phyloP scores from a whole-genome alignment of 2,888 invertebrate genomes.

The Phaonia tiefii region DNA sequence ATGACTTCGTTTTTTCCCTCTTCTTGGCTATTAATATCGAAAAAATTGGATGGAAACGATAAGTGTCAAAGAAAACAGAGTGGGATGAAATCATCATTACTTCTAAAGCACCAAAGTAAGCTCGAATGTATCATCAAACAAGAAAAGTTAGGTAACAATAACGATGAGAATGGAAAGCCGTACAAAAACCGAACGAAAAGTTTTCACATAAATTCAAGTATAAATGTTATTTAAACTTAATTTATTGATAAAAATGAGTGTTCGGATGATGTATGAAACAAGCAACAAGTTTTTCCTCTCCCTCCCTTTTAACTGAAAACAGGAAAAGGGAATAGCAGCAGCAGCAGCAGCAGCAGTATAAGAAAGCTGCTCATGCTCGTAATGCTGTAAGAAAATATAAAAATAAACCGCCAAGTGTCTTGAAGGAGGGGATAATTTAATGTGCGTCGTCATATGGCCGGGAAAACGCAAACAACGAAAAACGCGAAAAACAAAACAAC shows the following conservation, averaged over 20 bases:
- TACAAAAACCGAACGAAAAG: constrained; percentile 39
- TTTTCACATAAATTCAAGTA: constrained; percentile 62
- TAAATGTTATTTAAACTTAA: constrained; percentile 61
- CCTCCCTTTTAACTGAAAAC: not conserved
- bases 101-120: constrained; percentile 26
- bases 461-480: constrained; percentile 4
- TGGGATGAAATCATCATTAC: constrained; percentile 25
- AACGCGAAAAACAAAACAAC: constrained; percentile 31
- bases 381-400: constrained; percentile 17
- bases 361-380: not conserved
- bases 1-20: too few relatives aligned
- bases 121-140: constrained; percentile 37
- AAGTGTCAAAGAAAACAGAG: not conserved
- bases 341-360: not conserved
- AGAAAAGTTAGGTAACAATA: not conserved
- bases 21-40: constrained; percentile 22
- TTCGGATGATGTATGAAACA: constrained; percentile 51
- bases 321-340: not conserved
- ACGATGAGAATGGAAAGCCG: constrained; percentile 13
- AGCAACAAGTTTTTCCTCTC: constrained; percentile 55
- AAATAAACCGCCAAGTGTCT: constrained; percentile 53
- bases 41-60: not conserved
- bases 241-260: constrained; percentile 58
- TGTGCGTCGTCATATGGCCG: constrained; percentile 60
- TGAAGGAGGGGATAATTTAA: constrained; percentile 37